Conservation (phyloP, 2,113 vertebrate genomes). For the Phasianus colchicus region DNA sequence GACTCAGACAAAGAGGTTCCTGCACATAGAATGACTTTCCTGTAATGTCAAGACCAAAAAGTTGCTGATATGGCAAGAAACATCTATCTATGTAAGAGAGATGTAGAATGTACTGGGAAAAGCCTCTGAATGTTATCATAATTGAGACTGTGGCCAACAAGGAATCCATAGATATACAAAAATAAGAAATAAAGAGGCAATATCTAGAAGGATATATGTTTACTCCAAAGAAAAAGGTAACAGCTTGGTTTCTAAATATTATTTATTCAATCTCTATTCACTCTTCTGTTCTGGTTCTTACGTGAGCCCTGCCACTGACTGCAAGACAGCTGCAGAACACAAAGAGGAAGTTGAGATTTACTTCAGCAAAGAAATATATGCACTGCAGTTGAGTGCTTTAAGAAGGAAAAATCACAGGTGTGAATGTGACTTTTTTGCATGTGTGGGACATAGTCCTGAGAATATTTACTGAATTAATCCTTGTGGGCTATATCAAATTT, state of each 20-base stretch:
- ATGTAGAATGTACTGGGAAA: background rate
- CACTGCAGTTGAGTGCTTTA: background rate
- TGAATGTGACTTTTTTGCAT: background rate
- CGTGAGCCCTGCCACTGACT: background rate
- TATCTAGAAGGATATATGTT: background rate
- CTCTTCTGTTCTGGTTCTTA: background rate
- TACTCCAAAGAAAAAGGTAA: background rate
- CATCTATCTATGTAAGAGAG: background rate
- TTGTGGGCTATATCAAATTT: background rate
- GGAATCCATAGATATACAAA: background rate
- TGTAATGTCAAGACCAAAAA: background rate
- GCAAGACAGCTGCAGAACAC: background rate
- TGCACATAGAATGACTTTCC: slow-evolving; percentile 17
- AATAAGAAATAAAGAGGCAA: background rate
- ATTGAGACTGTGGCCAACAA: background rate
- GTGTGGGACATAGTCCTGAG: background rate
- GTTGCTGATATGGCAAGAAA: background rate
- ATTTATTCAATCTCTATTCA: background rate
- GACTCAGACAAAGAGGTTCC: background rate
- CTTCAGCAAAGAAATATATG: background rate
- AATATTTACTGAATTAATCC: background rate
- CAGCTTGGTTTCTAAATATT: background rate
- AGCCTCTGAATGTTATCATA: fast-evolving
- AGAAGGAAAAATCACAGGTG: background rate
- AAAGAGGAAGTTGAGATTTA: slow-evolving; percentile 18